Conservation (phyloP, 30 jellyfish, hydroid and myxozoan genomes). For the Pseudorhiza aurosa region DNA sequence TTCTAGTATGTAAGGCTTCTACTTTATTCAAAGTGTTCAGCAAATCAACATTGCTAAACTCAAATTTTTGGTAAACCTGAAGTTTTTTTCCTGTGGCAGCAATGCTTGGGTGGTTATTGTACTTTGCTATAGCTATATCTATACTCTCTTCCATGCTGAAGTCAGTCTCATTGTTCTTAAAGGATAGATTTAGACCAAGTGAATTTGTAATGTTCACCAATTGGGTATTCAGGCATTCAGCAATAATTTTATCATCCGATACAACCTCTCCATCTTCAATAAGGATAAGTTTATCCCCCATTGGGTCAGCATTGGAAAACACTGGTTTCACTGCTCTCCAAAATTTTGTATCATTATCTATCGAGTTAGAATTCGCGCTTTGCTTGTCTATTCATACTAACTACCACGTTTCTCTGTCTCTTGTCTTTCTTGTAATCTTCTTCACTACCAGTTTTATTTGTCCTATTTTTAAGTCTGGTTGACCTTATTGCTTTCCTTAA, state of each 20-base stretch:
- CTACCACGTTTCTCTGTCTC: constrained; percentile 17
- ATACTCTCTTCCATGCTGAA: constrained; percentile 31
- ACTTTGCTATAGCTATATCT: constrained; percentile 25
- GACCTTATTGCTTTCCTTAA: too few species aligned
- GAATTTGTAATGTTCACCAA: constrained; percentile 41
- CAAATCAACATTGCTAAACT: constrained; percentile 14
- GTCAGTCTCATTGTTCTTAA: constrained; percentile 17
- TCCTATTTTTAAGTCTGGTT: background rate
- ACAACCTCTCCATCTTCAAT: constrained; percentile 9
- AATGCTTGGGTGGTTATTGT: constrained; percentile 36
- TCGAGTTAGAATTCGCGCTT: constrained; percentile 38
- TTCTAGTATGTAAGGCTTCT: constrained; percentile 9
- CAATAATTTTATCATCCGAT: constrained; percentile 38
- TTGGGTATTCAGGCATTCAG: constrained; percentile 55
- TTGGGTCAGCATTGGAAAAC: constrained; percentile 47
- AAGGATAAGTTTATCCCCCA: constrained; percentile 45
- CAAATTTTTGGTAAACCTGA: constrained; percentile 1
- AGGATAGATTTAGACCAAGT: constrained; percentile 36
- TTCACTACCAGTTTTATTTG: constrained; percentile 29
- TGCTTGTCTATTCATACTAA: constrained; percentile 40
- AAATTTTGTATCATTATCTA: constrained; percentile 35
- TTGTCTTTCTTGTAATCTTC: background rate
- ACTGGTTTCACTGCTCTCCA: constrained; percentile 56
- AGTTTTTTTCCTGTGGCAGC: background rate
- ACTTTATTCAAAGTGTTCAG: background rate